Conservation (phyloP, 2,888 invertebrate species). For the Leucoma salicis region DNA sequence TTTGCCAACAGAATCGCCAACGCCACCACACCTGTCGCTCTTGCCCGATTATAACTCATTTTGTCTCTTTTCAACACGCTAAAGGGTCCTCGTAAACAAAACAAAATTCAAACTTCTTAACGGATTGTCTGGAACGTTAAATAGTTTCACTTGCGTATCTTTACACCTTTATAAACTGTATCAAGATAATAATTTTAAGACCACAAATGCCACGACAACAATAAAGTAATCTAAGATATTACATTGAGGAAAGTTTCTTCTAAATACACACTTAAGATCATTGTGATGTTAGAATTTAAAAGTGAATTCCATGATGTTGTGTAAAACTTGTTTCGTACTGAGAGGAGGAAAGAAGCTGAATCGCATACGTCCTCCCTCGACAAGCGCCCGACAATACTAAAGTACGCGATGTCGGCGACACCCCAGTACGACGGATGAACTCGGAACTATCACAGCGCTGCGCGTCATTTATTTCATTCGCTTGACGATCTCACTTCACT, state of each 20-base stretch:
- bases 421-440: constrained; percentile 43
- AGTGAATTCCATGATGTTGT: constrained; percentile 36
- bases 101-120: constrained; percentile 62
- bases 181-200: constrained; percentile 60
- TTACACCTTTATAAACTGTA: constrained; percentile 63
- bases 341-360: constrained; percentile 33
- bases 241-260: constrained; percentile 46
- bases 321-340: constrained; percentile 72
- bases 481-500: no score
- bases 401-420: constrained; percentile 61
- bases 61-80: constrained; percentile 75
- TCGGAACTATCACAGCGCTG: constrained; percentile 51
- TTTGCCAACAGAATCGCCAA: constrained; percentile 69
- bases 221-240: constrained; percentile 47
- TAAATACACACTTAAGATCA: constrained; percentile 53
- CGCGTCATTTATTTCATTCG: constrained; percentile 2
- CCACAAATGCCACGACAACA: constrained; percentile 68
- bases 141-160: constrained; percentile 69
- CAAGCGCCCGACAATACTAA: constrained; percentile 62
- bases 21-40: constrained; percentile 78
- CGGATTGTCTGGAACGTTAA: constrained; percentile 67
- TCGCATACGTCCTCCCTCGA: constrained; percentile 57
- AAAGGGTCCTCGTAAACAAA: constrained; percentile 63
- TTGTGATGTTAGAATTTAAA: constrained; percentile 44
- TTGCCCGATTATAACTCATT: constrained; percentile 63